These are phyloP conservation scores for Nephrotoma guestfalica DNA, from an alignment of 2,888 invertebrate species.

Conservation along the genomic window DNA sequence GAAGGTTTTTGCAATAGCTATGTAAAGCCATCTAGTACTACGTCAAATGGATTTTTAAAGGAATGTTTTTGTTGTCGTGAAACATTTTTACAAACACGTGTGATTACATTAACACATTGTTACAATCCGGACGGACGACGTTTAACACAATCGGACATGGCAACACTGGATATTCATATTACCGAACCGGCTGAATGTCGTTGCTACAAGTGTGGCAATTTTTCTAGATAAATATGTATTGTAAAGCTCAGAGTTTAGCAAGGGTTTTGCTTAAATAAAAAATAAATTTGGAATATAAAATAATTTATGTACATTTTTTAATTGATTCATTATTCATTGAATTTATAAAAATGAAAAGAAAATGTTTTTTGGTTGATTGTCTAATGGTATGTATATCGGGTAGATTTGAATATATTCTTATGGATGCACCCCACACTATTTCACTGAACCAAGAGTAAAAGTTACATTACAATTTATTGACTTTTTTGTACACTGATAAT, in stretches of 20 bases:
- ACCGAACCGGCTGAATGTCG: conserved; percentile 81
- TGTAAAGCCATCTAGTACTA: conserved; percentile 80
- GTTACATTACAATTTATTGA: no score
- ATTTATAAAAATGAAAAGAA: no score
- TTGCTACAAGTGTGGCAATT: conserved; percentile 81
- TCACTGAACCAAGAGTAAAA: no score
- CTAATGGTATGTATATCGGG: no score
- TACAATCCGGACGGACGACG: conserved; percentile 77
- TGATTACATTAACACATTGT: conserved; percentile 68
- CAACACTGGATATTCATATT: conserved; percentile 67
- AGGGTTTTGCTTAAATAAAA: not conserved
- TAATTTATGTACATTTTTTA: no score
- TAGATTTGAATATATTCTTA: no score
- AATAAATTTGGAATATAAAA: no score
- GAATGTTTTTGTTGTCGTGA: conserved; percentile 89
- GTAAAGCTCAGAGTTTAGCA: not conserved
- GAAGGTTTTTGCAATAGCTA: conserved; percentile 86
- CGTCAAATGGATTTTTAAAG: conserved; percentile 82
- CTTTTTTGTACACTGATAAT: no score
- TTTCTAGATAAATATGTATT: conserved; percentile 42
- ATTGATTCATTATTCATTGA: no score
- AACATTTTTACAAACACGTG: conserved; percentile 65
- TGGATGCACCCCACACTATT: no score
- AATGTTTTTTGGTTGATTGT: no score
- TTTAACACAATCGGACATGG: conserved; percentile 50